Evolutionary conservation across 2,113 vertebrate species (phyloP).

Genomic region (Triplophysa rosa): DNA sequence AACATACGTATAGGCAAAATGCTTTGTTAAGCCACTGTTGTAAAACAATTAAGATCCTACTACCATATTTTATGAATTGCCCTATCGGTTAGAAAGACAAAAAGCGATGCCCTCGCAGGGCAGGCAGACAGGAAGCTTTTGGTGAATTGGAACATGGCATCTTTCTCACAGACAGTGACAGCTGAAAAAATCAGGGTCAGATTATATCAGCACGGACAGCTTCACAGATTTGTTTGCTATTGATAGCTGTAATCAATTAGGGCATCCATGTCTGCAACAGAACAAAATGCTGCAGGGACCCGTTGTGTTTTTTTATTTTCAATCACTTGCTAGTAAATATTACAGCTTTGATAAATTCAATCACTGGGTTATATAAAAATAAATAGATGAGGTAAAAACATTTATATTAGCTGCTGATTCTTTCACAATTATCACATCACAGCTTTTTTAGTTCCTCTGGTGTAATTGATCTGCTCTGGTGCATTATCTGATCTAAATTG

Average conservation of each 20-base stretch:
- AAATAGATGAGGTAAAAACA: slow-evolving; percentile 18
- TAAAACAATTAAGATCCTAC: slow-evolving; percentile 81
- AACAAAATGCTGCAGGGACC: slow-evolving; percentile 64
- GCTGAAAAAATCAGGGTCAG: slow-evolving; percentile 90
- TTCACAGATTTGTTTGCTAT: slow-evolving; percentile 92
- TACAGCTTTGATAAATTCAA: slow-evolving; percentile 26
- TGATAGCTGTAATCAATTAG: slow-evolving; percentile 91
- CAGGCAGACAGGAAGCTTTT: slow-evolving; percentile 45
- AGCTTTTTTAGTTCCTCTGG: slow-evolving; percentile 76
- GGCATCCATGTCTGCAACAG: slow-evolving; percentile 59
- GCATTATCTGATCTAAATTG: slow-evolving; percentile 87
- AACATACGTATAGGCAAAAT: no score
- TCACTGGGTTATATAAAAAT: slow-evolving; percentile 48
- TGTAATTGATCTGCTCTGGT: slow-evolving; percentile 84
- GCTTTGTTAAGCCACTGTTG: slow-evolving; percentile 67
- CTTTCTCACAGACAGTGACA: slow-evolving; percentile 91
- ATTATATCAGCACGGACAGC: slow-evolving; percentile 91
- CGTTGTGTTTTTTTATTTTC: not conserved
- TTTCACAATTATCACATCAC: slow-evolving; percentile 71
- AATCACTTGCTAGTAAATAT: not conserved
- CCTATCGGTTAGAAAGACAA: slow-evolving; percentile 75
- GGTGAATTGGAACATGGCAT: slow-evolving; percentile 82
- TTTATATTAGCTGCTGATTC: slow-evolving; percentile 59
- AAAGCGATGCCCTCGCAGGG: slow-evolving; percentile 72
- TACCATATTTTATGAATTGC: slow-evolving; percentile 95